phyloP scores from a whole-genome alignment of 2,113 vertebrate genomes.

The Mesitornis unicolor region DNA sequence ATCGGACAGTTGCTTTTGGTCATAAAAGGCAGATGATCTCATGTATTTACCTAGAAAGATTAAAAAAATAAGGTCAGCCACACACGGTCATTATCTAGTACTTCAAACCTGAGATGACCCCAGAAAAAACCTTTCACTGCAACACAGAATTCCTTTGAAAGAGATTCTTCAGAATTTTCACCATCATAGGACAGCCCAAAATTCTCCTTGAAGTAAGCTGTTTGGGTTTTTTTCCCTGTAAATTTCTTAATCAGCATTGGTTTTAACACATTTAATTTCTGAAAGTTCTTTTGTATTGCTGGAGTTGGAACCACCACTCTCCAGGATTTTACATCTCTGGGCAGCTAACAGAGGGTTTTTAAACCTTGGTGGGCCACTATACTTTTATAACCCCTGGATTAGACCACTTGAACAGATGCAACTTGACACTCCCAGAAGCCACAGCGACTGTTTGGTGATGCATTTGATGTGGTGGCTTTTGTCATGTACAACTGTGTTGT shows the following conservation, averaged over 20 bases:
- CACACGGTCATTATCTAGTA: background rate
- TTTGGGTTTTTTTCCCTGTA: background rate
- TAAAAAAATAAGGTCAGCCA: background rate
- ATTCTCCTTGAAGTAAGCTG: background rate
- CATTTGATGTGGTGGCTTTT: background rate
- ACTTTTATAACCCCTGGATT: background rate
- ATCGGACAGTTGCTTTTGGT: background rate
- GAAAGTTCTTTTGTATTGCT: background rate
- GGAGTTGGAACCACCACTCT: background rate
- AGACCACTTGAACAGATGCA: background rate
- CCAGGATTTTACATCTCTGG: background rate
- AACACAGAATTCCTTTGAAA: background rate
- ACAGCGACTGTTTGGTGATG: background rate
- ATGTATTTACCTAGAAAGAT: background rate
- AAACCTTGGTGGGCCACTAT: background rate
- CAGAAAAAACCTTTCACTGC: background rate
- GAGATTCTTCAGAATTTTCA: background rate
- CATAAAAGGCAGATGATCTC: background rate
- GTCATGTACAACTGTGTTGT: background rate
- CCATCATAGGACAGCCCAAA: background rate
- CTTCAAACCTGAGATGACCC: background rate
- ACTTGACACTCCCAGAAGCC: background rate
- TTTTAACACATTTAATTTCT: background rate
- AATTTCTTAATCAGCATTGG: background rate
- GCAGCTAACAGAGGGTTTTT: background rate